Evolutionary conservation across 2,888 invertebrate genomes (phyloP).

Genomic region (Phalera bucephala): DNA sequence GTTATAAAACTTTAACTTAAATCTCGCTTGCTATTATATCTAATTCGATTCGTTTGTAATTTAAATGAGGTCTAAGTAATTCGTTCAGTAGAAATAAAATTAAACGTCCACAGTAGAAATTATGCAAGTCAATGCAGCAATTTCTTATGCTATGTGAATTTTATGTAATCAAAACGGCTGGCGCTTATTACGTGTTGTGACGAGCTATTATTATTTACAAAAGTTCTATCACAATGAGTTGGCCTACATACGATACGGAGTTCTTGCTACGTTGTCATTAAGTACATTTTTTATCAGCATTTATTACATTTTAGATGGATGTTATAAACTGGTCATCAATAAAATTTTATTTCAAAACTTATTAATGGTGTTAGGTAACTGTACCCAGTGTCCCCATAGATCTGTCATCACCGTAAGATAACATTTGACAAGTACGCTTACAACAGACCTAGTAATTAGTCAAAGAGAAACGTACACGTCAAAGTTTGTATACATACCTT

Average conservation of each 20-base stretch:
- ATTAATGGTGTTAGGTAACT: no score
- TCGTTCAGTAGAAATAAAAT: not conserved
- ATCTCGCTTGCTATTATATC: not conserved
- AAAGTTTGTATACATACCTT: no score
- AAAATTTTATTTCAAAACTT: no score
- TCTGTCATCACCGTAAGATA: no score
- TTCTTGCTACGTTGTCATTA: not conserved
- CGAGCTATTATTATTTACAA: not conserved
- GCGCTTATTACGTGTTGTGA: not conserved
- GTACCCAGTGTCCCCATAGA: no score
- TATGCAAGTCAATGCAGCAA: not conserved
- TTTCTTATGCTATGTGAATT: constrained; percentile 2
- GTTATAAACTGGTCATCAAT: not conserved
- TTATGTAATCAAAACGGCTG: not conserved
- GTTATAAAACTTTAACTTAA: no score
- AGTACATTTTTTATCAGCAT: not conserved
- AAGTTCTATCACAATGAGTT: not conserved
- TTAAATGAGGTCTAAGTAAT: not conserved
- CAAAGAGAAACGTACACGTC: no score
- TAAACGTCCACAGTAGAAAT: not conserved
- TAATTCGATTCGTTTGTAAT: not conserved
- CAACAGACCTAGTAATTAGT: no score
- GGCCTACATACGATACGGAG: not conserved
- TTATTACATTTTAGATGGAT: not conserved
- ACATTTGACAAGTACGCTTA: no score